Conservation (phyloP, 2,113 vertebrate genomes). For the Vireo altiloquus region DNA sequence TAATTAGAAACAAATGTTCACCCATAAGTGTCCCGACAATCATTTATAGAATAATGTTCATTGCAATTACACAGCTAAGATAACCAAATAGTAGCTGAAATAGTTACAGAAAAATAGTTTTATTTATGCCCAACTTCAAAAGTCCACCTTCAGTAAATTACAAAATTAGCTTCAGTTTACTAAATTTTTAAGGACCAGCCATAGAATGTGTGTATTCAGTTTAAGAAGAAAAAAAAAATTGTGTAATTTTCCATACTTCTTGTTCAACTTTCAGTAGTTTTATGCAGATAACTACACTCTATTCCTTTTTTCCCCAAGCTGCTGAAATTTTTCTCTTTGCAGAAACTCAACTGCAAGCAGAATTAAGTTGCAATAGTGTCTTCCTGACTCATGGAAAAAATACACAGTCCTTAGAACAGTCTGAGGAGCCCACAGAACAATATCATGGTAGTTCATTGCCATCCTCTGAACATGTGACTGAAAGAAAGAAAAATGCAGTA, state of each 20-base stretch:
- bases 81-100: not conserved
- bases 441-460: not conserved
- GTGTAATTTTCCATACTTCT: not conserved
- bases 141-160: not conserved
- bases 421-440: not conserved
- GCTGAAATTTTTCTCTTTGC: constrained; percentile 40
- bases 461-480: constrained; percentile 3
- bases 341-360: constrained; percentile 43
- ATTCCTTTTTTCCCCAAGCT: not conserved
- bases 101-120: not conserved
- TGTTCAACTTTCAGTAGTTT: not conserved
- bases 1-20: not conserved
- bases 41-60: not conserved
- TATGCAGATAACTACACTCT: not conserved
- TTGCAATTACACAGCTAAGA: not conserved
- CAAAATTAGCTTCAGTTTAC: not conserved
- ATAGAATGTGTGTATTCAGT: not conserved
- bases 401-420: not conserved
- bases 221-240: not conserved
- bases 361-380: not conserved
- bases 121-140: not conserved
- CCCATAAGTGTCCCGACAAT: not conserved
- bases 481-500: constrained; percentile 48
- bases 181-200: not conserved
- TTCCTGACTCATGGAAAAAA: not conserved